Evolutionary conservation across 92 coral and sea anemone genomes (phyloP).

Genomic region (Zoanthus solanderi): DNA sequence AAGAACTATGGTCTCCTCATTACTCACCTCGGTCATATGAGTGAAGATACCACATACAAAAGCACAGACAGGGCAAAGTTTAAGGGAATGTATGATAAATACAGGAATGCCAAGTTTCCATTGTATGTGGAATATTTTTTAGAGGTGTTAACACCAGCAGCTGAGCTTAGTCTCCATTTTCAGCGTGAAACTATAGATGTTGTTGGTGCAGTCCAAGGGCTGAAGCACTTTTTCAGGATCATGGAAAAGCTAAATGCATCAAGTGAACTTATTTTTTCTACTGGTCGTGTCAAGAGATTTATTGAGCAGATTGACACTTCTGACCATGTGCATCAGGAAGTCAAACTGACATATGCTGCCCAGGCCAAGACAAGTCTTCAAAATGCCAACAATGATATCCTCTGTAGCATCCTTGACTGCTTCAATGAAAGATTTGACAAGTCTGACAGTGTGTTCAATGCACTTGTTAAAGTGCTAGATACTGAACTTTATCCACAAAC

Average conservation of each 20-base stretch:
- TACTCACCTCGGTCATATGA: constrained; percentile 59
- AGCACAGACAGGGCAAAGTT: constrained; percentile 53
- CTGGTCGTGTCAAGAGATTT: constrained; percentile 59
- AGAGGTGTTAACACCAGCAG: constrained; percentile 64
- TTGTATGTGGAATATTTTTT: constrained; percentile 65
- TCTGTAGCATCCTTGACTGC: constrained; percentile 42
- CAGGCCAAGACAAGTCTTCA: constrained; percentile 53
- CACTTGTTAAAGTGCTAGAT: constrained; percentile 59
- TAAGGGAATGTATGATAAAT: constrained; percentile 62
- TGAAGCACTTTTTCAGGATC: constrained; percentile 64
- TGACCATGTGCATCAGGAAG: neutral
- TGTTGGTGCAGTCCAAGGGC: constrained; percentile 62
- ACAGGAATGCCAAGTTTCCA: constrained; percentile 70
- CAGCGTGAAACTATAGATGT: constrained; percentile 71
- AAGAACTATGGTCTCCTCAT: constrained; percentile 53
- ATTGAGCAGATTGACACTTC: constrained; percentile 24
- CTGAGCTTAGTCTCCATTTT: constrained; percentile 69
- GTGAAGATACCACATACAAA: constrained; percentile 44
- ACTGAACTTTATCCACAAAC: constrained; percentile 24
- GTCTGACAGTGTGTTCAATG: constrained; percentile 57
- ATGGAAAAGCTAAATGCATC: constrained; percentile 63
- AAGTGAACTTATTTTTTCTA: constrained; percentile 38
- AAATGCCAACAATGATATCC: constrained; percentile 26
- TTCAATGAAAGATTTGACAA: constrained; percentile 62
- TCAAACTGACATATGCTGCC: constrained; percentile 35